These are phyloP conservation scores for Girardinus metallicus DNA, from an alignment of 2,797 vertebrate species.

Conservation along the genomic window DNA sequence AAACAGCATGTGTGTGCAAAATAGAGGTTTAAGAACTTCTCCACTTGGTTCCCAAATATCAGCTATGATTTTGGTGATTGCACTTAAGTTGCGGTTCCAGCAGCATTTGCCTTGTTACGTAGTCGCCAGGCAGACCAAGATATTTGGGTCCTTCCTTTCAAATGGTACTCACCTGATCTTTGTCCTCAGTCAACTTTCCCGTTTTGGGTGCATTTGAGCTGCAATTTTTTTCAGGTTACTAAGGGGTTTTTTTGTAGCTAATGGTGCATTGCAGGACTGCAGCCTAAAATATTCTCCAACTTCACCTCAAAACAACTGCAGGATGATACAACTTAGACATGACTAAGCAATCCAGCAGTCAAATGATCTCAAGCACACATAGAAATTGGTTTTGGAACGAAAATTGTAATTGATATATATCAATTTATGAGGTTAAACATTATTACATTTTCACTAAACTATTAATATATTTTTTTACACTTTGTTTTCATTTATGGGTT, in stretches of 20 bases:
- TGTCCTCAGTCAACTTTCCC: neutral
- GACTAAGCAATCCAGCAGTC: neutral
- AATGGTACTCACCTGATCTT: neutral
- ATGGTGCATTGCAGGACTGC: neutral
- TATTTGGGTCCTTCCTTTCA: neutral
- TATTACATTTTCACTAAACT: neutral
- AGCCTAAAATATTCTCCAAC: neutral
- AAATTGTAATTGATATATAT: neutral
- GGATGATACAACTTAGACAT: neutral
- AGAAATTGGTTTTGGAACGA: neutral
- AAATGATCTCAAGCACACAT: neutral
- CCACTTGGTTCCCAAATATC: neutral
- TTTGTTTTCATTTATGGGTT: neutral
- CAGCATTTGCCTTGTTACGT: neutral
- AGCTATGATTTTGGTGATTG: conserved; percentile 30
- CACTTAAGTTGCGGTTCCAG: conserved; percentile 23
- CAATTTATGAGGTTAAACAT: neutral
- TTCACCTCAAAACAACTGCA: neutral
- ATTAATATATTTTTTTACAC: neutral
- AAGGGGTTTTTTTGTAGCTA: neutral
- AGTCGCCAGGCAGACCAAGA: neutral
- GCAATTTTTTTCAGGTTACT: neutral
- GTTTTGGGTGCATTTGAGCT: neutral
- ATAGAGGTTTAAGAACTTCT: neutral
- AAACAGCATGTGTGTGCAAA: neutral